These are phyloP conservation scores for Dysidea cf. avara DNA, from an alignment of 37 sponge, comb jelly and placozoan genomes.

Conservation along the genomic window DNA sequence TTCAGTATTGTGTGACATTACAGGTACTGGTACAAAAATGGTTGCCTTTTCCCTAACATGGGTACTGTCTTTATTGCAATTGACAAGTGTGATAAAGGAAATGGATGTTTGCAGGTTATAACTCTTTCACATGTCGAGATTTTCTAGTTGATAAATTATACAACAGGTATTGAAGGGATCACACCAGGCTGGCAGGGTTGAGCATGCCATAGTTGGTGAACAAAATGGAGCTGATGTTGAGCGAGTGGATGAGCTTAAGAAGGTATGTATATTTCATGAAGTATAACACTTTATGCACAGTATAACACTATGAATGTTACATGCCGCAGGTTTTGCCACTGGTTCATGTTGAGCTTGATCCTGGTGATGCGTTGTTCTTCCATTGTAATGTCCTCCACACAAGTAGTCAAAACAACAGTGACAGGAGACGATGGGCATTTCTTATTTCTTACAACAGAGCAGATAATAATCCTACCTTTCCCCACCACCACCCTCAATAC, in stretches of 20 bases:
- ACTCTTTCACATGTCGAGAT: too few relatives aligned
- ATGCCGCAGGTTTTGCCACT: conserved; percentile 58
- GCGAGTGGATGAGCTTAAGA: conserved; percentile 65
- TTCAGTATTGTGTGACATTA: too few relatives aligned
- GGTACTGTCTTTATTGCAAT: conserved; percentile 88
- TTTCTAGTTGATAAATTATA: neutral
- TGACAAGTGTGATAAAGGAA: conserved; percentile 79
- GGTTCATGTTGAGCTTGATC: conserved; percentile 66
- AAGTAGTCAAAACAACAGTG: conserved; percentile 82
- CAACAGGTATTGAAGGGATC: conserved; percentile 79
- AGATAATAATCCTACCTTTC: conserved; percentile 67
- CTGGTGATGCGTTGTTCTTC: conserved; percentile 87
- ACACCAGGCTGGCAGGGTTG: conserved; percentile 77
- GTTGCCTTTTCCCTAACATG: conserved; percentile 88
- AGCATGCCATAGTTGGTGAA: conserved; percentile 63
- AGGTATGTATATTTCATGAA: too few relatives aligned
- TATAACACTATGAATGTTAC: too few relatives aligned
- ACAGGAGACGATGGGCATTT: conserved; percentile 82
- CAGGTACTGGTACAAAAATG: conserved; percentile 94
- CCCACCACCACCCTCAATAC: conserved; percentile 79
- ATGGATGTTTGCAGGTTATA: conserved; percentile 88
- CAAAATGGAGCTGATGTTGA: conserved; percentile 89
- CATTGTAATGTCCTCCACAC: conserved; percentile 84
- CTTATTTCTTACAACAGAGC: conserved; percentile 88
- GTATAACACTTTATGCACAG: too few relatives aligned